These are phyloP conservation scores for Mionectes macconnelli DNA, from an alignment of 2,113 vertebrate genomes.

Conservation along the genomic window DNA sequence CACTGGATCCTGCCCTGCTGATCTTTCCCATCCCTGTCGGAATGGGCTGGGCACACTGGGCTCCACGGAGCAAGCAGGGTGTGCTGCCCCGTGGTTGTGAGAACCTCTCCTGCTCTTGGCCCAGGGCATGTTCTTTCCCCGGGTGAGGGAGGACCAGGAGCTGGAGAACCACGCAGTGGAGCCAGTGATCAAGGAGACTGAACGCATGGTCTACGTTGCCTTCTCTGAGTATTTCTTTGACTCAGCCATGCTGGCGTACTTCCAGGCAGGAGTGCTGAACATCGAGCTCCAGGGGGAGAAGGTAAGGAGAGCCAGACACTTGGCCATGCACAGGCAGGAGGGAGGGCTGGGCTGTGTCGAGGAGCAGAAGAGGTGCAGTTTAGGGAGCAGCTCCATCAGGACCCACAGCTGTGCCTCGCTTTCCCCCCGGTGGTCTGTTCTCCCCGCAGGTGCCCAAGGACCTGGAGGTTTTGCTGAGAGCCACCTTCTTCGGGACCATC, in stretches of 20 bases:
- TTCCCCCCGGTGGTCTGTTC: rapidly evolving
- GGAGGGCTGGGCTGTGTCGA: not conserved
- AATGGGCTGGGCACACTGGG: rapidly evolving
- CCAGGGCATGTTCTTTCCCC: slow-evolving; percentile 91
- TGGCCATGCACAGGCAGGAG: rapidly evolving
- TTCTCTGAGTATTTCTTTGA: slow-evolving; percentile 96
- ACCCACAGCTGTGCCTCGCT: rapidly evolving
- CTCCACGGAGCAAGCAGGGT: rapidly evolving
- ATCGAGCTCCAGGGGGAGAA: slow-evolving; percentile 81
- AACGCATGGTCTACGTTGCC: slow-evolving; percentile 91
- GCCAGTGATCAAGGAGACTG: slow-evolving; percentile 81
- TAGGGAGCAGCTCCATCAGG: not conserved
- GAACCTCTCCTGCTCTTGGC: not conserved
- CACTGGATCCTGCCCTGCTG: not conserved
- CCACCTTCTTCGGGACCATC: slow-evolving; percentile 88
- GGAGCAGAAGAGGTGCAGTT: not conserved
- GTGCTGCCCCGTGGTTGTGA: rapidly evolving
- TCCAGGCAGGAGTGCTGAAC: slow-evolving; percentile 79
- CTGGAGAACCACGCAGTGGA: slow-evolving; percentile 80
- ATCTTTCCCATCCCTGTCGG: not conserved
- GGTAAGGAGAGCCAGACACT: slow-evolving; percentile 42
- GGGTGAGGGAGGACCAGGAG: slow-evolving; percentile 65
- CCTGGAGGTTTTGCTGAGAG: slow-evolving; percentile 88
- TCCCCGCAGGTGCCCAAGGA: slow-evolving; percentile 86
- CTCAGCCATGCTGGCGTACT: slow-evolving; percentile 88